phyloP scores from a whole-genome alignment of 2,797 vertebrate species.

The Muraenolepis orangiensis region DNA sequence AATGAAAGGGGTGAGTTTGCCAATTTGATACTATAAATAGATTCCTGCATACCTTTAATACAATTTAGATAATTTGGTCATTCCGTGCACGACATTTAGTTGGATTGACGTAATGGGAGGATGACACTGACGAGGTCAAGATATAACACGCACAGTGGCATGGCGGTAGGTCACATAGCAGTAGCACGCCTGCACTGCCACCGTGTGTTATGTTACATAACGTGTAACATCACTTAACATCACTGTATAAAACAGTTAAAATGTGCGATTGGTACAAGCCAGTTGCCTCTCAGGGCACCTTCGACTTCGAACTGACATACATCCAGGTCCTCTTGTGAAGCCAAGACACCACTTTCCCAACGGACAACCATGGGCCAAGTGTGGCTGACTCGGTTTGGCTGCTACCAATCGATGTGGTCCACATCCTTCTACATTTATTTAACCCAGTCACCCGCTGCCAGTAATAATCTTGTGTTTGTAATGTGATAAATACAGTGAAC shows the following conservation, averaged over 20 bases:
- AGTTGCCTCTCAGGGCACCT: background rate
- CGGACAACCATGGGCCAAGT: slow-evolving; percentile 20
- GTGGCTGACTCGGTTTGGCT: slow-evolving; percentile 32
- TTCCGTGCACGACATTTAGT: background rate
- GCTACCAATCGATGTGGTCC: slow-evolving; percentile 40
- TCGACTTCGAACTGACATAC: background rate
- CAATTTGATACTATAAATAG: background rate
- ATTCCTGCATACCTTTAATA: background rate
- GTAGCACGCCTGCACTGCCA: too few relatives aligned
- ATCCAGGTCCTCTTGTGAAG: background rate
- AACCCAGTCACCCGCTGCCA: slow-evolving; percentile 50
- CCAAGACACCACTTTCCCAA: background rate
- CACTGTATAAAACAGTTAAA: background rate
- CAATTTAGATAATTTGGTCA: background rate
- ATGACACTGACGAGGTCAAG: background rate
- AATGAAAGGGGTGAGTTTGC: background rate
- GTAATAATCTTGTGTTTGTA: slow-evolving; percentile 53
- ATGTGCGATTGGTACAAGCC: background rate
- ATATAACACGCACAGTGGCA: background rate
- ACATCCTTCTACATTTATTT: slow-evolving; percentile 30
- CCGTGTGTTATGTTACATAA: background rate
- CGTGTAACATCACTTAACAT: background rate
- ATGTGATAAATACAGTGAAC: slow-evolving; percentile 57
- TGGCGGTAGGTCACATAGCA: background rate
- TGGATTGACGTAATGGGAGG: background rate